Conservation (phyloP, 1,140 invertebrate species). For the Dendroctonus ponderosae region DNA sequence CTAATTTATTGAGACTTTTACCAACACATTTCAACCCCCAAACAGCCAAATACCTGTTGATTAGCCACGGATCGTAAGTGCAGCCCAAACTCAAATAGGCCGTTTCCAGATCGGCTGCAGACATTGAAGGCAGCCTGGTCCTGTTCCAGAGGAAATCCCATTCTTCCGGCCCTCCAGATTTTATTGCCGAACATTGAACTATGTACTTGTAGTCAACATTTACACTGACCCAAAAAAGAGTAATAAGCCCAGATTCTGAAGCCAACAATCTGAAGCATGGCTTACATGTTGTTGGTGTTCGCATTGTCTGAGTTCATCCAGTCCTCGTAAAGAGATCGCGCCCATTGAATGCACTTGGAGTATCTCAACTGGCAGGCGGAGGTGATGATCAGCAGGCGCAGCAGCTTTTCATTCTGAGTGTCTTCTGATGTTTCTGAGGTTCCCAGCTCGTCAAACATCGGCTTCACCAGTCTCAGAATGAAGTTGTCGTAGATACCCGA, state of each 20-base stretch:
- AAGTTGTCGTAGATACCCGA: conserved; percentile 44
- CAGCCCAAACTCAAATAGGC: conserved; percentile 45
- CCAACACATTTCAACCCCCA: too few species aligned
- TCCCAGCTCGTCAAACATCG: conserved; percentile 42
- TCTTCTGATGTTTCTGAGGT: conserved; percentile 37
- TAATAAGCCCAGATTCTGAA: neutral
- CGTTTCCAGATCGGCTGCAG: conserved; percentile 41
- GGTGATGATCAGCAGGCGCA: conserved; percentile 40
- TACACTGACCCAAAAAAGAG: conserved; percentile 35
- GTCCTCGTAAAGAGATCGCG: conserved; percentile 35
- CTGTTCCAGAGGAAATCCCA: conserved; percentile 47
- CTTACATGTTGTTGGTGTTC: conserved; percentile 43
- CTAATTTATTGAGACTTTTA: conserved; percentile 16
- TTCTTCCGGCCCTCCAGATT: conserved; percentile 40
- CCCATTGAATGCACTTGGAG: conserved; percentile 42
- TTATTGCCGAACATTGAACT: conserved; percentile 44
- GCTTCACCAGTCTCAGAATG: conserved; percentile 40
- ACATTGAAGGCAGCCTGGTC: conserved; percentile 38
- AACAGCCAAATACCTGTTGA: conserved; percentile 40
- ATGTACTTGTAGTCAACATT: conserved; percentile 40
- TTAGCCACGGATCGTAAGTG: conserved; percentile 46
- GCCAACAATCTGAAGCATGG: neutral
- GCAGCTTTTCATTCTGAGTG: conserved; percentile 42
- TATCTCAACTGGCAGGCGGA: conserved; percentile 42
- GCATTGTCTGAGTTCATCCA: conserved; percentile 43